phyloP scores from a whole-genome alignment of 1,140 invertebrate genomes.

The Daktulosphaira vitifoliae region DNA sequence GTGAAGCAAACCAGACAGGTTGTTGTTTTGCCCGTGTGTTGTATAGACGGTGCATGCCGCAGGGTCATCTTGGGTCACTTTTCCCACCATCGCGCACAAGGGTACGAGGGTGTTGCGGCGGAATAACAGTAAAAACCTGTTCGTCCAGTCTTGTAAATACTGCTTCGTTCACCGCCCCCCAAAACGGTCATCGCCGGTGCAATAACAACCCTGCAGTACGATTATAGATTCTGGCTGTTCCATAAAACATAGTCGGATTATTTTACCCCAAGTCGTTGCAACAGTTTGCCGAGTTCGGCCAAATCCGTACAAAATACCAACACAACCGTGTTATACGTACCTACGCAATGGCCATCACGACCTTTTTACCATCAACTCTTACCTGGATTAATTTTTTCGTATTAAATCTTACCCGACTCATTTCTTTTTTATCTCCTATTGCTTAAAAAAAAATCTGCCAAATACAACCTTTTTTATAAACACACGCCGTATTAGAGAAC shows the following conservation, averaged over 20 bases:
- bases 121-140: slow-evolving; percentile 31
- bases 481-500: slow-evolving; percentile 2
- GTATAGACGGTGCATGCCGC: no score
- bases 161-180: not conserved
- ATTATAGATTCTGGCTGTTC: no score
- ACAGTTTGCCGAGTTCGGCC: no score
- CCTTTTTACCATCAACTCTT: no score
- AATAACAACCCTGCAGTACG: no score
- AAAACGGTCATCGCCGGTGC: slow-evolving; percentile 21
- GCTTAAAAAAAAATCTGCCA: slow-evolving; percentile 7
- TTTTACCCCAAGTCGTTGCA: no score
- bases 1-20: slow-evolving; percentile 7
- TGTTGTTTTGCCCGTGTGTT: slow-evolving; percentile 12
- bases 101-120: not conserved
- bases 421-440: slow-evolving; percentile 18
- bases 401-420: not conserved
- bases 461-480: no score
- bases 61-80: slow-evolving; percentile 7
- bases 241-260: no score
- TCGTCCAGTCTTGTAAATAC: not conserved
- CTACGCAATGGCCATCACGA: no score
- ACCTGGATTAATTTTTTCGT: not conserved
- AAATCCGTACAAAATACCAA: no score
- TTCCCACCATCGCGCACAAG: not conserved
- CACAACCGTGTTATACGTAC: no score